A percentile compares a stretch with the other conserved stretches of the same genome.
Evolutionary conservation across 2,888 invertebrate species (phyloP).

Genomic region (Rapana venosa): DNA sequence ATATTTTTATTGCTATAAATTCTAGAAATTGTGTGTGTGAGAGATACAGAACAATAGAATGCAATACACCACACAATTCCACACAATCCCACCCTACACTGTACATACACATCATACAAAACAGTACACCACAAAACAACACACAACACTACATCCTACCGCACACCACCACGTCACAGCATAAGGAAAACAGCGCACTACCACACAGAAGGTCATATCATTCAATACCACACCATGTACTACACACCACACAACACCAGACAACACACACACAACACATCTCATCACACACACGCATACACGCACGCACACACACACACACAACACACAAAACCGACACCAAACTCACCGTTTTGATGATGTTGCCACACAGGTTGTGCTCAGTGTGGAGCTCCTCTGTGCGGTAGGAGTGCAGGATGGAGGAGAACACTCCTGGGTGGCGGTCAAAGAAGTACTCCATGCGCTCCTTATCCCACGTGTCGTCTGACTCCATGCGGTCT

Average conservation of each 20-base stretch:
- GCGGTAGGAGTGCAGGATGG: conserved; percentile 74
- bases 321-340: too few species aligned
- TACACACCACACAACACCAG: background rate
- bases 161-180: too few species aligned
- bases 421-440: conserved; percentile 73
- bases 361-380: conserved; percentile 76
- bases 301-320: too few species aligned
- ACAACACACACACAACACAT: too few species aligned
- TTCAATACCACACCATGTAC: background rate
- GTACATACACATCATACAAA: too few species aligned
- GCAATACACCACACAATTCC: too few species aligned
- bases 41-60: too few species aligned
- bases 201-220: background rate
- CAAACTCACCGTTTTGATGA: conserved; percentile 72
- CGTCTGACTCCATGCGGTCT: conserved; percentile 69
- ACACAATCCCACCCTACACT: background rate
- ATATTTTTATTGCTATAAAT: too few species aligned
- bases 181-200: background rate
- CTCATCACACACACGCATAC: too few species aligned
- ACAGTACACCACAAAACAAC: too few species aligned
- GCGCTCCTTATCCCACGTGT: conserved; percentile 68
- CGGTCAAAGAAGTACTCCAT: conserved; percentile 76
- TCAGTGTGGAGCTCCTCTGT: conserved; percentile 76
- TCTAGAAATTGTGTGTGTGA: too few species aligned
- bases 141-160: too few species aligned